Conservation (phyloP, 1,140 invertebrate genomes). For the Penaeus chinensis region DNA sequence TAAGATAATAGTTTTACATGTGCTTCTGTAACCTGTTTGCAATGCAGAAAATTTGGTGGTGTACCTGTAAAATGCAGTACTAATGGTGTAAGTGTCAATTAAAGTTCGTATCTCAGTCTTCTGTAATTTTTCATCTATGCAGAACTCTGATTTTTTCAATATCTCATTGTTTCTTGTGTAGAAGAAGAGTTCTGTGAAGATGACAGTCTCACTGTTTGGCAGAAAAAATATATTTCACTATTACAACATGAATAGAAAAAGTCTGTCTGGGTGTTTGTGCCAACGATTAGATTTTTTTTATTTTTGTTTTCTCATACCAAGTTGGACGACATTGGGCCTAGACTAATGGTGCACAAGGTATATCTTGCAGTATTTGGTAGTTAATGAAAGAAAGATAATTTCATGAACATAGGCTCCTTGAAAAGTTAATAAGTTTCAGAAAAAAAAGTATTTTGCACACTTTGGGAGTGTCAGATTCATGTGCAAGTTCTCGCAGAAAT, state of each 20-base stretch:
- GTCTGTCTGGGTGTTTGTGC: conserved; percentile 11
- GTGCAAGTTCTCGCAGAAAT: too few species aligned
- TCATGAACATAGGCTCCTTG: too few species aligned
- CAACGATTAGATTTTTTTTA: not conserved
- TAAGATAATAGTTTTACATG: conserved; percentile 53
- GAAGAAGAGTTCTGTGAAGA: conserved; percentile 32
- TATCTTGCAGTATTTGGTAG: too few species aligned
- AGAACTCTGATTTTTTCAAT: conserved; percentile 31
- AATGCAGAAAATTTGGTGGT: conserved; percentile 39
- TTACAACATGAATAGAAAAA: not conserved
- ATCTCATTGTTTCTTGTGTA: conserved; percentile 39
- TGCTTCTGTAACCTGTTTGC: conserved; percentile 57
- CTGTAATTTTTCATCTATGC: conserved; percentile 37
- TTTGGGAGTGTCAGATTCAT: too few species aligned
- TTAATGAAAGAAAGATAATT: too few species aligned
- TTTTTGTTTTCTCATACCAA: not conserved
- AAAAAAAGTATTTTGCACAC: too few species aligned
- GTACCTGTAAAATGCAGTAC: conserved; percentile 40
- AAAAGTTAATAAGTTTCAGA: too few species aligned
- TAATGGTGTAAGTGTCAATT: conserved; percentile 29
- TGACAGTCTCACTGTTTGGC: conserved; percentile 3
- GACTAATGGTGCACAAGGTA: not conserved
- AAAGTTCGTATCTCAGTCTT: conserved; percentile 39
- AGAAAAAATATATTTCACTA: conserved; percentile 1
- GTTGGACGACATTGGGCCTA: not conserved